phyloP scores from a whole-genome alignment of 2,888 invertebrate genomes.

The Pollenia angustigena region DNA sequence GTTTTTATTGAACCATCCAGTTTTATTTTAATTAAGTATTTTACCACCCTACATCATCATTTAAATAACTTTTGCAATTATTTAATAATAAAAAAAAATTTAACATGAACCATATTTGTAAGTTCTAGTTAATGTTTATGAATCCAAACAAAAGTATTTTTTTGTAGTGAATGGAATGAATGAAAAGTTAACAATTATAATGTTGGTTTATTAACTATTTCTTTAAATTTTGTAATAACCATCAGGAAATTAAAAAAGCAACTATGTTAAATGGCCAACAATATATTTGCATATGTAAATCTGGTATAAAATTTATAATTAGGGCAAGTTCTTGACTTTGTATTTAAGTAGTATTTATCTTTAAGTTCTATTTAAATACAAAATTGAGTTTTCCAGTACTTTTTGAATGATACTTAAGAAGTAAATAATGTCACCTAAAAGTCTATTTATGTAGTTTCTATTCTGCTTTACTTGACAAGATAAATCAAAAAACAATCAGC shows the following conservation, averaged over 20 bases:
- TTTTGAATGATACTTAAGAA: no score
- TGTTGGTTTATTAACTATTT: slow-evolving; percentile 1
- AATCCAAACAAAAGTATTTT: slow-evolving; percentile 65
- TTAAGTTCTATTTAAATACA: no score
- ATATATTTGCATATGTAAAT: no score
- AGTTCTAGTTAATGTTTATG: slow-evolving; percentile 45
- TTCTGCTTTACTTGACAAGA: no score
- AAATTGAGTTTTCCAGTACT: no score
- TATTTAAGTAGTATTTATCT: no score
- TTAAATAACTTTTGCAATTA: slow-evolving; percentile 51
- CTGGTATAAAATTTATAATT: no score
- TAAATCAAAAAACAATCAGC: no score
- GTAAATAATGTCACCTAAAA: no score
- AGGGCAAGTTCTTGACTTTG: not conserved
- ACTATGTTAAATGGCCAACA: not conserved
- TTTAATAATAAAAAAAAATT: slow-evolving; percentile 19
- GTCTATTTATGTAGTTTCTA: no score
- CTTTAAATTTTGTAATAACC: not conserved
- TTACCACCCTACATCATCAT: not conserved
- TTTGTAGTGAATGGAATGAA: not conserved
- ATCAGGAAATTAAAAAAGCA: not conserved
- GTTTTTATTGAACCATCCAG: no score
- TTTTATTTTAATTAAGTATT: not conserved
- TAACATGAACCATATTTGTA: slow-evolving; percentile 46
- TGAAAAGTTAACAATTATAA: slow-evolving; percentile 37